These are phyloP conservation scores for Sebastolobus alascanus DNA, from an alignment of 2,797 vertebrate genomes.

Conservation along the genomic window DNA sequence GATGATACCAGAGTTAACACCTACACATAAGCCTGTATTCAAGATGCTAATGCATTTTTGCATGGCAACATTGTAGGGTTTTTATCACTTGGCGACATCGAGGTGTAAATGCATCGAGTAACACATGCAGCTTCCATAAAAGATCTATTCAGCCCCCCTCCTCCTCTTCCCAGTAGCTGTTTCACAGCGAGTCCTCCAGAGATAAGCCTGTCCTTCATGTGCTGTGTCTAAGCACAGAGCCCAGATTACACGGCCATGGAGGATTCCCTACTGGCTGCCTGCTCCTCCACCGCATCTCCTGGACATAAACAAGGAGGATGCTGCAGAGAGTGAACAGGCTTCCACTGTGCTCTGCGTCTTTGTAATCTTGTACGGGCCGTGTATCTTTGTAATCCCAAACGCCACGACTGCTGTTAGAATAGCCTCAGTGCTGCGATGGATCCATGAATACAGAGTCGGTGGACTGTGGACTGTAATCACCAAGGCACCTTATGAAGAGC, in stretches of 20 bases:
- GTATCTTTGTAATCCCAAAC: constrained; percentile 67
- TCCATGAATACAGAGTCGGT: constrained; percentile 40
- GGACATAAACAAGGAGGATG: constrained; percentile 73
- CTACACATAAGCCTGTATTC: constrained; percentile 8
- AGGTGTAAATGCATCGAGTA: constrained; percentile 45
- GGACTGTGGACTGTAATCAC: constrained; percentile 44
- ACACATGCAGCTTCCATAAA: constrained; percentile 49
- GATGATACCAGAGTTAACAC: constrained; percentile 28
- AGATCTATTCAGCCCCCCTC: constrained; percentile 47
- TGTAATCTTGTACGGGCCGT: constrained; percentile 63
- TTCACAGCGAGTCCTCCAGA: constrained; percentile 64
- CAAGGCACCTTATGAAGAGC: constrained; percentile 40
- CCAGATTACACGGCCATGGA: constrained; percentile 74
- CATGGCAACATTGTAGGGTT: constrained; percentile 31
- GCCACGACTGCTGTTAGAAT: constrained; percentile 35
- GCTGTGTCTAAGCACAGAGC: constrained; percentile 66
- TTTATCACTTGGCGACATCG: constrained; percentile 53
- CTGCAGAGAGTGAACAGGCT: constrained; percentile 51
- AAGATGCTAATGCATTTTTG: constrained; percentile 51
- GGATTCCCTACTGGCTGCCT: constrained; percentile 66
- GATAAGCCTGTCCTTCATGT: constrained; percentile 77
- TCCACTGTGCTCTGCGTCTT: constrained; percentile 57
- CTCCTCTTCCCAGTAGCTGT: constrained; percentile 29
- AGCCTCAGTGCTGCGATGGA: constrained; percentile 31
- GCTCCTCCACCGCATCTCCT: constrained; percentile 58